phyloP scores from a whole-genome alignment of 1,140 invertebrate species.

The Riptortus pedestris region DNA sequence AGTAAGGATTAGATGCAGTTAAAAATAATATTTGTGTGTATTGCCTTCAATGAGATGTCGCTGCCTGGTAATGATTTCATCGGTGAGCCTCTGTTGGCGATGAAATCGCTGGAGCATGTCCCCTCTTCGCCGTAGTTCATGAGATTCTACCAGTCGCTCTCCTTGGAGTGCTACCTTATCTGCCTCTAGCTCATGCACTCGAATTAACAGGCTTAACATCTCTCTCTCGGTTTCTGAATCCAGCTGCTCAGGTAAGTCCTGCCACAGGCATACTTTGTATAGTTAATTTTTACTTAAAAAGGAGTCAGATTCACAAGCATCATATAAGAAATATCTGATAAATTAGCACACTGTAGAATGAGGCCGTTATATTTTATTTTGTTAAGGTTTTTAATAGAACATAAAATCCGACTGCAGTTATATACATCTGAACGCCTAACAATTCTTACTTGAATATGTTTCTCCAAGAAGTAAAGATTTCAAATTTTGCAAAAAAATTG shows the following conservation, averaged over 20 bases:
- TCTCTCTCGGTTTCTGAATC: slow-evolving; percentile 79
- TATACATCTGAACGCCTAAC: no score
- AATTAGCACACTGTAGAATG: no score
- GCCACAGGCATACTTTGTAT: no score
- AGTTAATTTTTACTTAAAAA: no score
- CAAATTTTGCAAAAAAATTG: background rate
- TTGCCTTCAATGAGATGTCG: slow-evolving; percentile 73
- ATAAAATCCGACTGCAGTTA: no score
- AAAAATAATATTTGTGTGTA: no score
- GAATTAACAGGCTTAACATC: slow-evolving; percentile 67
- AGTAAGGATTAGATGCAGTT: no score
- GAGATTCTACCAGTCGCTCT: slow-evolving; percentile 67
- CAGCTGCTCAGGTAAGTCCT: slow-evolving; percentile 73
- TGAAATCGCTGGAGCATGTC: slow-evolving; percentile 72
- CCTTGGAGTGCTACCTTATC: slow-evolving; percentile 84
- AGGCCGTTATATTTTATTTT: no score
- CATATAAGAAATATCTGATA: no score
- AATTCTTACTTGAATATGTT: background rate
- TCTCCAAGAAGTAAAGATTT: slow-evolving; percentile 4
- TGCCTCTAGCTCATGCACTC: slow-evolving; percentile 82
- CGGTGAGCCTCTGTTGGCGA: slow-evolving; percentile 70
- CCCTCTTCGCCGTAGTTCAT: slow-evolving; percentile 73
- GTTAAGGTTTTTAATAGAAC: no score
- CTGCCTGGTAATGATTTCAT: slow-evolving; percentile 84
- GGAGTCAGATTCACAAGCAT: background rate